phyloP scores from a whole-genome alignment of 1,140 invertebrate species.

The Micrasema minimum region DNA sequence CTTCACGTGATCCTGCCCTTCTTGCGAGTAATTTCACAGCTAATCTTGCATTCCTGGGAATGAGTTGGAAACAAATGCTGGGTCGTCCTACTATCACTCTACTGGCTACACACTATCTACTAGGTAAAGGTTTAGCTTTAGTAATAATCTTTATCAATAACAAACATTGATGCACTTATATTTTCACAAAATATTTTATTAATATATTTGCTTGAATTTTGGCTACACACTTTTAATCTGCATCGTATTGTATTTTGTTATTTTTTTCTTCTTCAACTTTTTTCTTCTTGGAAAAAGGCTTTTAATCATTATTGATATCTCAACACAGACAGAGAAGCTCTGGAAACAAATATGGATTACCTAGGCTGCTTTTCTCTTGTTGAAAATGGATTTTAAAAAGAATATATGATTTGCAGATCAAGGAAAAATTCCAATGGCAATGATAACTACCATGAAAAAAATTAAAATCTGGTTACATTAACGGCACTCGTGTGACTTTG shows the following conservation, averaged over 20 bases:
- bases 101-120: conserved; percentile 80
- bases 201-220: too few relatives aligned
- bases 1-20: conserved; percentile 88
- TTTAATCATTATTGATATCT: too few relatives aligned
- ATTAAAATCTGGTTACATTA: conserved; percentile 97
- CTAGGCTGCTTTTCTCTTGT: too few relatives aligned
- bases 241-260: too few relatives aligned
- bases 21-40: conserved; percentile 88
- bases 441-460: conserved; percentile 99
- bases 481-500: conserved; percentile 94
- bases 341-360: too few relatives aligned
- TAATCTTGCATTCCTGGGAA: conserved; percentile 91
- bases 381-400: too few relatives aligned
- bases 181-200: not conserved
- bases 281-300: too few relatives aligned
- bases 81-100: conserved; percentile 89
- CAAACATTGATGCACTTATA: not conserved
- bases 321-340: too few relatives aligned
- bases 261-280: too few relatives aligned
- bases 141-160: not conserved
- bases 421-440: conserved; percentile 89
- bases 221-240: too few relatives aligned
- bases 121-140: conserved; percentile 72
- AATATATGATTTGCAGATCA: conserved; percentile 83
- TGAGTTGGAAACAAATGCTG: conserved; percentile 92